Conservation (phyloP, 2,888 invertebrate species). For the Cheilosia grossa region DNA sequence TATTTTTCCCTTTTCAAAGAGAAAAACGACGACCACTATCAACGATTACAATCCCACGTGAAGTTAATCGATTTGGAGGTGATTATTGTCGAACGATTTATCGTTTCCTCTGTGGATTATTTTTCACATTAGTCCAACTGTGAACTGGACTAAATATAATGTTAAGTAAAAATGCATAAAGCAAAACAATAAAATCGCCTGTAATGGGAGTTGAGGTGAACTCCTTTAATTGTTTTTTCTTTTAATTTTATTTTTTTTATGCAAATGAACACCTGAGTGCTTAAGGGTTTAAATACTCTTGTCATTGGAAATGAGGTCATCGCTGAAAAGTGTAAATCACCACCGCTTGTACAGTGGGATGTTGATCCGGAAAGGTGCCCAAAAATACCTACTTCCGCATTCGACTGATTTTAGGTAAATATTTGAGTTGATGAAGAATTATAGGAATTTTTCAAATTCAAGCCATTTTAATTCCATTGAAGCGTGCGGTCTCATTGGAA, state of each 20-base stretch:
- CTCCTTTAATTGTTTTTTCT: constrained; percentile 2
- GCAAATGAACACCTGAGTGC: constrained; percentile 58
- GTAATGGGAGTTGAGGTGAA: neutral
- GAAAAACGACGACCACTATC: constrained; percentile 8
- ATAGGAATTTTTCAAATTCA: no score
- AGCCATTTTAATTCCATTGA: no score
- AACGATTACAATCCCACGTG: constrained; percentile 56
- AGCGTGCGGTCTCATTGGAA: no score
- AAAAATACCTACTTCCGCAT: no score
- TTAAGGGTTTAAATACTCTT: neutral
- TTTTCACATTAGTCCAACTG: constrained; percentile 3
- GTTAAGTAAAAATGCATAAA: constrained; percentile 20
- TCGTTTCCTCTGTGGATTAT: constrained; percentile 49
- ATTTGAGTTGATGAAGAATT: no score
- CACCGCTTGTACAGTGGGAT: no score
- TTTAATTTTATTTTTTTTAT: constrained; percentile 20
- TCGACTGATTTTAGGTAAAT: no score
- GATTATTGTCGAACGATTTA: constrained; percentile 63
- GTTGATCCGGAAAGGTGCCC: no score
- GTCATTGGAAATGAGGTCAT: neutral
- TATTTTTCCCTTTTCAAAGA: constrained; percentile 38
- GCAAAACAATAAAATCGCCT: neutral
- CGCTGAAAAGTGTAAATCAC: neutral
- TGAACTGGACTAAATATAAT: neutral
- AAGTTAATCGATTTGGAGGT: constrained; percentile 50